These are phyloP conservation scores for Notodromas monacha DNA, from an alignment of 2,888 invertebrate species.

Conservation along the genomic window DNA sequence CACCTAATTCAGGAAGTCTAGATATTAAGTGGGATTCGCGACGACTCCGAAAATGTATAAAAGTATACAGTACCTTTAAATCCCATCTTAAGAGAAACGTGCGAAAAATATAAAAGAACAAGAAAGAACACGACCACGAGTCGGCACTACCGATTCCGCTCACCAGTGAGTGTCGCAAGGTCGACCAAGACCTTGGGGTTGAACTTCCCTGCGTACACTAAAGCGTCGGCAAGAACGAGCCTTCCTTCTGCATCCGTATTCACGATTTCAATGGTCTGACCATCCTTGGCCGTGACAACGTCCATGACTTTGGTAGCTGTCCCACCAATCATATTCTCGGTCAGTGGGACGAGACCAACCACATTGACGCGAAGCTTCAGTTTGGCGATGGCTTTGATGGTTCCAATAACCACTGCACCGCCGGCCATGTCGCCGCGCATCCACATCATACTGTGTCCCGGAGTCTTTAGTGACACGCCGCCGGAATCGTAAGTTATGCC, in stretches of 20 bases:
- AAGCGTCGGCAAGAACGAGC: neutral
- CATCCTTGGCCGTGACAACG: neutral
- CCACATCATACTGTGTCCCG: neutral
- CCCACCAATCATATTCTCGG: neutral
- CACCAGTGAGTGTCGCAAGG: neutral
- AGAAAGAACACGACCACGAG: too few species aligned
- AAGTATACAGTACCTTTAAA: too few species aligned
- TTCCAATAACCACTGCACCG: neutral
- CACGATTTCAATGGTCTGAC: neutral
- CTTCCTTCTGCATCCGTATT: conserved; percentile 2
- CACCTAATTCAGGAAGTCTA: too few species aligned
- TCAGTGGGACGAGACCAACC: neutral
- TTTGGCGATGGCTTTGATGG: neutral
- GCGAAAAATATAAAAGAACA: too few species aligned
- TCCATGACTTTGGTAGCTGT: neutral
- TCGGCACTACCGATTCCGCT: too few species aligned
- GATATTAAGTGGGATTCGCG: too few species aligned
- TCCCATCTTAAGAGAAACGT: too few species aligned
- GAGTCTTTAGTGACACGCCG: neutral
- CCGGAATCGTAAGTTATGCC: neutral
- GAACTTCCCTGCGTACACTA: neutral
- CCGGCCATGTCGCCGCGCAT: neutral
- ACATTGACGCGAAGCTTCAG: neutral
- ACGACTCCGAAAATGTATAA: too few species aligned
- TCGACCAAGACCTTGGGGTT: neutral